Base-by-base conservation (phyloP, 2,888 invertebrate genomes). In the Actias luna region DNA sequence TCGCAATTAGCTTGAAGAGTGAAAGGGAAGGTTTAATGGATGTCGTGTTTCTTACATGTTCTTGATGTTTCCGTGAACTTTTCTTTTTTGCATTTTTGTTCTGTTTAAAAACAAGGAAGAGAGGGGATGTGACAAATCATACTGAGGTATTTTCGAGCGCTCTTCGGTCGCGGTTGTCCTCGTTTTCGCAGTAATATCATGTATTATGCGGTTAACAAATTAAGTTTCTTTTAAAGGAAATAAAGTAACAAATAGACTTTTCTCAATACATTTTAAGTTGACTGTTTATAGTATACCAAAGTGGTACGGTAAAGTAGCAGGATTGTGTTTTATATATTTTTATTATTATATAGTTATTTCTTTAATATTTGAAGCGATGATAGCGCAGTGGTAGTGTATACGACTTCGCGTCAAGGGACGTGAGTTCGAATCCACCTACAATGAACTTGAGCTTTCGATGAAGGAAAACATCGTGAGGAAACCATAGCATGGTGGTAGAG, bases 1-100 rank as follows among this genome's bases (percentile, higher is more conserved):
- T 85, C 72, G 83, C 86, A 88, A 89, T 89, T 88, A 89, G 88
- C 85, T 76, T 67, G 68, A 65, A 69, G 78, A 78, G 75, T 73
- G 72, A 71, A 76, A 77, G 65, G 76, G 74, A 77, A 76, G 70
- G 72, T 78, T 77, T 76, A 73, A 76, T 76, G 74, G 69, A 78
- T 75, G 75, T 69, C 70, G 73, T 74, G 68, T 74, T 75, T 67
- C 75, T 74, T 74, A 69, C 66, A 69, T 69, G 46, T 50, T 50
- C 22, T 33, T 12, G 46, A 50, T 50, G 46, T 25, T 50, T 50
- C 46, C 46, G 46, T 50, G 46, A 50, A 50, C 46, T 50, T 50
- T 50, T 50, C 25, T 25, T 22, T 50, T 50, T 50, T 50, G 46
- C 22, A 42, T 42, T 60, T 46, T 60, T 60, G 46, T 50, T 50